phyloP scores from a whole-genome alignment of 2,797 vertebrate species.

The Sebastes diaconus region DNA sequence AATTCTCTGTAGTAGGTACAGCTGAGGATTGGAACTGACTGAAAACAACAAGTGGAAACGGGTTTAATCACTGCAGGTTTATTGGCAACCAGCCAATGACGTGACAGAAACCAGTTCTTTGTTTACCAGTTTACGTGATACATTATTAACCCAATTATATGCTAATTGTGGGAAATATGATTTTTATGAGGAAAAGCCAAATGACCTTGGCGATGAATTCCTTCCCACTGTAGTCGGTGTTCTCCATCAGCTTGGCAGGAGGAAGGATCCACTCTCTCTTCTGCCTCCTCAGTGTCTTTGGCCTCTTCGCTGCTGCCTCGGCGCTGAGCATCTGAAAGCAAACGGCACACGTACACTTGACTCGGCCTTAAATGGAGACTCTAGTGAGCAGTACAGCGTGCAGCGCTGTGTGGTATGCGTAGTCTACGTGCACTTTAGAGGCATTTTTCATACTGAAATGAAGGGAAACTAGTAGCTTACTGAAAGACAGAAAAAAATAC shows the following conservation, averaged over 20 bases:
- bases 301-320: slow-evolving; percentile 12
- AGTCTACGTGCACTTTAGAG: too few species aligned
- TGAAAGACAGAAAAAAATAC: too few species aligned
- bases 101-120: not conserved
- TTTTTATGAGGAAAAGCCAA: not conserved
- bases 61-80: not conserved
- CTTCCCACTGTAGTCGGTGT: slow-evolving; percentile 84
- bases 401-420: not conserved
- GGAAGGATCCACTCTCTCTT: slow-evolving; percentile 94
- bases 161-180: not conserved
- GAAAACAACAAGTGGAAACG: not conserved
- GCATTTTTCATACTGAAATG: too few species aligned
- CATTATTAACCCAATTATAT: not conserved
- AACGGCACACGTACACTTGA: not conserved
- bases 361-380: not conserved
- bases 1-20: not conserved
- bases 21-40: not conserved
- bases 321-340: slow-evolving; percentile 51
- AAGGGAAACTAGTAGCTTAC: too few species aligned
- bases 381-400: not conserved
- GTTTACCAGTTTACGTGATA: not conserved
- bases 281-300: slow-evolving; percentile 67
- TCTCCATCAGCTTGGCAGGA: slow-evolving; percentile 86
- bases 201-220: slow-evolving; percentile 89
- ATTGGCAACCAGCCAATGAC: not conserved